Conservation (phyloP, 2,113 vertebrate genomes). For the Ovis canadensis region DNA sequence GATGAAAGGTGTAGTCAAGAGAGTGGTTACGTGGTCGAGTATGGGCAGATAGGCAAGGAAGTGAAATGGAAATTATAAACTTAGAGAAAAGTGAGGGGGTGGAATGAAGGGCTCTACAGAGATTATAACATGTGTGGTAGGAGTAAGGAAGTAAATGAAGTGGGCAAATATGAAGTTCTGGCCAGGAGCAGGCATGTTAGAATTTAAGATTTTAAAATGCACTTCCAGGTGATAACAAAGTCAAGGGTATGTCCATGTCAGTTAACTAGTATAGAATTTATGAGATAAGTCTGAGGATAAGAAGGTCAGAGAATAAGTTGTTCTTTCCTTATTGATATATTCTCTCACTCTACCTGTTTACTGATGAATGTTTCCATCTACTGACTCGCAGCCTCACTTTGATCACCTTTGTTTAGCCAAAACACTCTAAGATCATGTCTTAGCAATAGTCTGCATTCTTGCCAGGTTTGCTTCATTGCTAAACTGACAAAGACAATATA, state of each 20-base stretch:
- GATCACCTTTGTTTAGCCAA: neutral
- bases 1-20: neutral
- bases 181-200: neutral
- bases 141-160: neutral
- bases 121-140: neutral
- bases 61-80: neutral
- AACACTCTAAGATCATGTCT: neutral
- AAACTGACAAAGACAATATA: neutral
- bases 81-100: neutral
- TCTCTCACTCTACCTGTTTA: neutral
- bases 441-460: neutral
- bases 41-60: neutral
- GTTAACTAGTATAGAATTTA: neutral
- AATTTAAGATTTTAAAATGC: neutral
- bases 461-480: neutral
- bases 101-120: neutral
- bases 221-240: neutral
- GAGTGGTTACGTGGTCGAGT: neutral
- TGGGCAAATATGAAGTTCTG: neutral
- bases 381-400: neutral
- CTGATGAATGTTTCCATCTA: neutral
- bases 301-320: neutral
- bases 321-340: neutral
- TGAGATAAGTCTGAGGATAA: neutral
- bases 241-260: neutral